A percentile compares a stretch with the other conserved stretches of the same genome.
phyloP scores from a whole-genome alignment of 2,113 vertebrate genomes.

The Pteronura brasiliensis region DNA sequence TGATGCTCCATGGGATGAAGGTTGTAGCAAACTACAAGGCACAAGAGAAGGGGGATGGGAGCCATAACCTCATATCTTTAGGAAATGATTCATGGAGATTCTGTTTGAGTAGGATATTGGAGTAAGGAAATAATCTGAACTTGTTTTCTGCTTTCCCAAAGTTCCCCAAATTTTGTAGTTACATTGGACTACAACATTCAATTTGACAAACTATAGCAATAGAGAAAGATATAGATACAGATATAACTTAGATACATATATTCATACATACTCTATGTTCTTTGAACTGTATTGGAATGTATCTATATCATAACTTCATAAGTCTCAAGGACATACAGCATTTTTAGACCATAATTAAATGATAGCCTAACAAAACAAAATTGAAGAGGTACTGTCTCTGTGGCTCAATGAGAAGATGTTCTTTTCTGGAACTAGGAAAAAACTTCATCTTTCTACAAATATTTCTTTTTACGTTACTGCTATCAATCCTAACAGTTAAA shows the following conservation, averaged over 20 bases:
- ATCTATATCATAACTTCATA: background rate
- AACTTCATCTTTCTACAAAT: background rate
- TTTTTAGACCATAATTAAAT: background rate
- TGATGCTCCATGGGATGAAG: fast-evolving
- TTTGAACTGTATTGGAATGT: background rate
- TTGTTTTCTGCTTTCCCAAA: background rate
- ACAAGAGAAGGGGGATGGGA: background rate
- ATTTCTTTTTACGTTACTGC: background rate
- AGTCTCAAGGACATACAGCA: background rate
- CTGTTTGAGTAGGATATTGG: background rate
- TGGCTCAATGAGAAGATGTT: background rate
- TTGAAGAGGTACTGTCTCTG: background rate
- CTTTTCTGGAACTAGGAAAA: background rate
- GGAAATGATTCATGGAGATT: background rate
- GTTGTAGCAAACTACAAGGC: background rate
- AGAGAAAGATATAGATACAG: background rate
- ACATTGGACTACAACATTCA: background rate
- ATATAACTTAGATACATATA: background rate
- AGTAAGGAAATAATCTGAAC: background rate
- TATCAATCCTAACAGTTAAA: background rate
- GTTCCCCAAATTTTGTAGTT: background rate
- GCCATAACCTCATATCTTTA: background rate
- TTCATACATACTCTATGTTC: background rate
- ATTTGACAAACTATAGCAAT: background rate
- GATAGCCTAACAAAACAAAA: background rate